phyloP scores from a whole-genome alignment of 2,797 vertebrate genomes.

The Catharus ustulatus region DNA sequence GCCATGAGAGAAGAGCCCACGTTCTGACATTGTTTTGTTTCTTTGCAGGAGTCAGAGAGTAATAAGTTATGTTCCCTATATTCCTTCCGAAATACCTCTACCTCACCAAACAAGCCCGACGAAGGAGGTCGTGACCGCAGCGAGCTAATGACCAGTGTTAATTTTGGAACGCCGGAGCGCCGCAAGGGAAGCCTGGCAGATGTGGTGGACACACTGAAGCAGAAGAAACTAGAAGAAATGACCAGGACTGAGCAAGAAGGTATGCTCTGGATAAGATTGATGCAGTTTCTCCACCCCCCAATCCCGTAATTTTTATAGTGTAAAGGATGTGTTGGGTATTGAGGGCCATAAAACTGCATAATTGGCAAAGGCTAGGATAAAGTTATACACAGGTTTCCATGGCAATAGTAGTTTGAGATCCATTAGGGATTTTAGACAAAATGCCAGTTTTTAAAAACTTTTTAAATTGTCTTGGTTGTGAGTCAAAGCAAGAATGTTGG shows the following conservation, averaged over 20 bases:
- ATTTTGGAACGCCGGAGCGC: constrained; percentile 96
- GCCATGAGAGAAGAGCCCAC: not conserved
- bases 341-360: constrained; percentile 52
- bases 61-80: constrained; percentile 99
- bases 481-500: constrained; percentile 41
- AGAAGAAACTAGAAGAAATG: constrained; percentile 99
- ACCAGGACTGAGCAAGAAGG: constrained; percentile 98
- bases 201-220: constrained; percentile 98
- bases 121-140: constrained; percentile 96
- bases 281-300: not conserved
- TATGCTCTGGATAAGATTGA: constrained; percentile 72
- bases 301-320: not conserved
- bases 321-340: constrained; percentile 43
- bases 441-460: constrained; percentile 60
- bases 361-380: constrained; percentile 61
- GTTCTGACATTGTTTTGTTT: constrained; percentile 73
- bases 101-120: constrained; percentile 98
- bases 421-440: constrained; percentile 65
- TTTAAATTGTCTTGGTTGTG: constrained; percentile 26
- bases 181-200: constrained; percentile 99
- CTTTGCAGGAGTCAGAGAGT: constrained; percentile 95
- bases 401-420: constrained; percentile 59
- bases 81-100: constrained; percentile 99
- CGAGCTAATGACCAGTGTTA: constrained; percentile 94
- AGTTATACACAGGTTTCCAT: constrained; percentile 68